phyloP scores from a whole-genome alignment of 2,113 vertebrate species.

The Pipa parva region DNA sequence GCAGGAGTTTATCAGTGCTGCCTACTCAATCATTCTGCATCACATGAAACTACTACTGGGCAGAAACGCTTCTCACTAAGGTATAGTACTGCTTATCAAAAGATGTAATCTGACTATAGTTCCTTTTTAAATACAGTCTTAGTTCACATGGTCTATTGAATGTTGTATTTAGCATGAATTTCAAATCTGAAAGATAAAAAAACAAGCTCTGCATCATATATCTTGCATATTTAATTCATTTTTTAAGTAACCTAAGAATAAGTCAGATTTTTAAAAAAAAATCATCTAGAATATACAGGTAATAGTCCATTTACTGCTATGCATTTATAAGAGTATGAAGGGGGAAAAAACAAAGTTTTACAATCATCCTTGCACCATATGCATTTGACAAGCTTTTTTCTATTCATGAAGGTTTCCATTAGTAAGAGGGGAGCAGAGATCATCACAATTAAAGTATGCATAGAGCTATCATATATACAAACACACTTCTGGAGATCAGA shows the following conservation, averaged over 20 bases:
- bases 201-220: neutral
- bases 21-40: too few species aligned
- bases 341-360: slow-evolving; percentile 34
- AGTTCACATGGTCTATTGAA: too few species aligned
- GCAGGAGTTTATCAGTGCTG: too few species aligned
- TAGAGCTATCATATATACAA: slow-evolving; percentile 46
- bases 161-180: too few species aligned
- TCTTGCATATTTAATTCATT: neutral
- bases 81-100: too few species aligned
- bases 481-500: slow-evolving; percentile 41
- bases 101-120: too few species aligned
- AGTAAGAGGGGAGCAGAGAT: slow-evolving; percentile 43
- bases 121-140: too few species aligned
- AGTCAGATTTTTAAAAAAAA: neutral
- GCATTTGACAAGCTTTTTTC: slow-evolving; percentile 51
- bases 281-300: slow-evolving; percentile 3
- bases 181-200: too few species aligned
- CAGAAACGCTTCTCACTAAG: too few species aligned
- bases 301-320: neutral
- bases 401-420: slow-evolving; percentile 55
- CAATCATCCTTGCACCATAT: slow-evolving; percentile 50
- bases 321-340: neutral
- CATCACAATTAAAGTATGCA: slow-evolving; percentile 45
- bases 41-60: too few species aligned
- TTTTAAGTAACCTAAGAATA: slow-evolving; percentile 3